Evolutionary conservation across 2,113 vertebrate genomes (phyloP), one percentile per base, ranked within the genome.

Genomic region (Telmatochromis sp.): DNA sequence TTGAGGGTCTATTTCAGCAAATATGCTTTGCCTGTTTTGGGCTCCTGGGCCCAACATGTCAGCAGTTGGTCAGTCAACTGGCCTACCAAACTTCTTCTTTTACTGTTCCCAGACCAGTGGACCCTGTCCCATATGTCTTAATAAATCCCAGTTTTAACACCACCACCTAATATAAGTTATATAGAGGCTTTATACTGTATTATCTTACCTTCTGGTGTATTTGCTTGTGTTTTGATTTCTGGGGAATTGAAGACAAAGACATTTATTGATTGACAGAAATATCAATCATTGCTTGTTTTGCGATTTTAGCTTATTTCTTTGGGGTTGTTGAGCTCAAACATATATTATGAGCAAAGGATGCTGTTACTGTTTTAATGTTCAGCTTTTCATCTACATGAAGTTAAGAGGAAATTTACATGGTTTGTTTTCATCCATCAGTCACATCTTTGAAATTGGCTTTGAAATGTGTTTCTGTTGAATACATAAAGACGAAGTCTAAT

Each of bases 151-250:
- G 0, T 26, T 57, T 28, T 57, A 28, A 57, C 54, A 57, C 10
- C 53, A 55, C 0, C 53, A 55, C 0, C 53, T 55, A 55, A 55
- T 23, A 23, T 6, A 6, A 10, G 1, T 53, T 4, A 53, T 11
- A 53, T 1, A 53, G 51, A 53, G 51, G 19, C 51, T 21, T 53
- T 11, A 53, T 11, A 53, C 51, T 21, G 51, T 53, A 53, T 53
- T 21, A 57, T 28, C 54, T 57, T 57, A 28, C 51, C 51, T 0
- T 11, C 51, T 53, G 8, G 17, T 51, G 0, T n/a, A 0, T 51
- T 51, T 51, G 3, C 51, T 53, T 53, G 19, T 53, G 51, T 3
- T 6, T 1, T 21, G 51, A 21, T 53, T 53, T 23, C 10, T 7
- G 11, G 53, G 21, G 54, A 57, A 57, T 55, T 55, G 1, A 57